Conservation (phyloP, 2,113 vertebrate species). For the Corythaeola cristata region DNA sequence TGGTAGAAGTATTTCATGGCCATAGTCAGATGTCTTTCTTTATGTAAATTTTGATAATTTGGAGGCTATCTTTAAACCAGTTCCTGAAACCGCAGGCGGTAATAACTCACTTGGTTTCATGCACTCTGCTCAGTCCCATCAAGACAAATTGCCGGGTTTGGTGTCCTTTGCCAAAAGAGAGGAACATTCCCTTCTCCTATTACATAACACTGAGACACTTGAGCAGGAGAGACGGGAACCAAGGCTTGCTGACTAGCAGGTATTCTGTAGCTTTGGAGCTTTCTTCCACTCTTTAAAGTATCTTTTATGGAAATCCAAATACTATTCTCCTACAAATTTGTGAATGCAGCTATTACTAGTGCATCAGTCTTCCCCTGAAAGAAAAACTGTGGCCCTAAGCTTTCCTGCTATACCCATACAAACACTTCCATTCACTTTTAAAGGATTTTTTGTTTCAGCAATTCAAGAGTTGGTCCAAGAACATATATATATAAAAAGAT, state of each 20-base stretch:
- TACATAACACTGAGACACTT: conserved; percentile 54
- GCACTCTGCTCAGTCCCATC: conserved; percentile 6
- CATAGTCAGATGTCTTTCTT: conserved; percentile 65
- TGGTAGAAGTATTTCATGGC: conserved; percentile 69
- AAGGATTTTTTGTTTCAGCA: neutral
- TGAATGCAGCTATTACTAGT: neutral
- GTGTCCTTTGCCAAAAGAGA: conserved; percentile 44
- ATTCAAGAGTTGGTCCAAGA: neutral
- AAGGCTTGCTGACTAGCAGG: conserved; percentile 25
- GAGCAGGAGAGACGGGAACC: neutral
- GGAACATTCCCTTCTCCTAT: conserved; percentile 60
- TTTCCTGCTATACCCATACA: neutral
- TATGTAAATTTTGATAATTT: conserved; percentile 73
- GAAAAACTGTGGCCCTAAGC: neutral
- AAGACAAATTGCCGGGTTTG: conserved; percentile 22
- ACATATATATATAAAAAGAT: neutral
- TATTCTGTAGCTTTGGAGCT: conserved; percentile 14
- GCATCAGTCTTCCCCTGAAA: neutral
- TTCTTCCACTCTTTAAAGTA: neutral
- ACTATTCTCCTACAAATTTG: neutral
- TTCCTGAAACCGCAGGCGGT: conserved; percentile 12
- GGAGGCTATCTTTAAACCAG: conserved; percentile 69
- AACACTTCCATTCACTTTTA: neutral
- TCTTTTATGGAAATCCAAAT: neutral
- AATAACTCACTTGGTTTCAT: conserved; percentile 61